A percentile compares a stretch with the other conserved stretches of the same genome.
phyloP scores from a whole-genome alignment of 2,888 invertebrate genomes.

The Neuroscelio doddi region DNA sequence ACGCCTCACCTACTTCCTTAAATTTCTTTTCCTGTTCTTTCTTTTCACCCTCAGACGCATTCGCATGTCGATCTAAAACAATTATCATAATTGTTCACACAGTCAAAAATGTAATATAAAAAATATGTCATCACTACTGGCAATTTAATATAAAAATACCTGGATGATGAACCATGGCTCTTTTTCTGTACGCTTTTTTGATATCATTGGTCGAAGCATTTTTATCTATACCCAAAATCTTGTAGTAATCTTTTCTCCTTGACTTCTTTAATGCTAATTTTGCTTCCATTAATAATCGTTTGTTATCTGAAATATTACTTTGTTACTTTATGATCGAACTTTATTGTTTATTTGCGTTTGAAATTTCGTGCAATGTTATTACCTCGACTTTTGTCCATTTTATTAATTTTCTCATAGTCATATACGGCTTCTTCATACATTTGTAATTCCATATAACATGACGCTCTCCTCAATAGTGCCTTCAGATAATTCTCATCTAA shows the following conservation, averaged over 20 bases:
- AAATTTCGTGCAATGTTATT: slow-evolving; percentile 18
- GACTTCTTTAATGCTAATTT: slow-evolving; percentile 91
- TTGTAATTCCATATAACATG: slow-evolving; percentile 86
- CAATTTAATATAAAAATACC: too few relatives aligned
- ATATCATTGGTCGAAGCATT: slow-evolving; percentile 92
- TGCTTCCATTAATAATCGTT: slow-evolving; percentile 87
- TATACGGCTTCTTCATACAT: slow-evolving; percentile 91
- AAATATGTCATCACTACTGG: slow-evolving; percentile 1
- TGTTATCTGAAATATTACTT: slow-evolving; percentile 76
- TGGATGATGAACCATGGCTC: slow-evolving; percentile 93
- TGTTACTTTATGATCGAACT: background rate
- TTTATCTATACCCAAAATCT: slow-evolving; percentile 90
- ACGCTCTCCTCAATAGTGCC: slow-evolving; percentile 90
- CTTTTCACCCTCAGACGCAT: slow-evolving; percentile 86
- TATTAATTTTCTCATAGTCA: slow-evolving; percentile 90
- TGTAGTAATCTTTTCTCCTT: slow-evolving; percentile 96
- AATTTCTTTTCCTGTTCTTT: slow-evolving; percentile 95
- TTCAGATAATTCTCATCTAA: slow-evolving; percentile 90
- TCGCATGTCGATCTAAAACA: slow-evolving; percentile 87
- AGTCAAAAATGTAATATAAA: slow-evolving; percentile 3
- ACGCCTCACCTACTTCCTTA: slow-evolving; percentile 97
- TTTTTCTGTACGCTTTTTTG: slow-evolving; percentile 94
- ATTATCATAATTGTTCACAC: slow-evolving; percentile 3
- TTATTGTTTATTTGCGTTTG: too few relatives aligned
- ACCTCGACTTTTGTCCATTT: slow-evolving; percentile 84